phyloP scores from a whole-genome alignment of 2,113 vertebrate genomes.

The Phodopus roborovskii region DNA sequence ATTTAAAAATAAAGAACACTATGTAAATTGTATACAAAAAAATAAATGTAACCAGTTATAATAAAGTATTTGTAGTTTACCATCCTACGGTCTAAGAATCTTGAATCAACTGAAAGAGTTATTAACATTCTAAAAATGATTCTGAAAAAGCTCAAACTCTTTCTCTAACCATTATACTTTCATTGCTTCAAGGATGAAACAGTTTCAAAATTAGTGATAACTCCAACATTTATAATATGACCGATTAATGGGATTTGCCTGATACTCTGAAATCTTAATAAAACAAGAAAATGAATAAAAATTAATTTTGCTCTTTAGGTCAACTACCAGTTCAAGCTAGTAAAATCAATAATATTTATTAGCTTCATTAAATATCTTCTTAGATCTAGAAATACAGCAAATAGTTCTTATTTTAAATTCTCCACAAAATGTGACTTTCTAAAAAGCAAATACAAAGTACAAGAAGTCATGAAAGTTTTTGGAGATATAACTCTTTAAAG shows the following conservation, averaged over 20 bases:
- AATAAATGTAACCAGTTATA: conserved; percentile 39
- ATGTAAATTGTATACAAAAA: not conserved
- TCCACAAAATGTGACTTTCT: conserved; percentile 23
- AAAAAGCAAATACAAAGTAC: conserved; percentile 31
- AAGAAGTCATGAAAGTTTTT: conserved; percentile 32
- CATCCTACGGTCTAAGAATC: not conserved
- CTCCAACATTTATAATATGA: conserved; percentile 9
- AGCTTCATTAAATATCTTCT: conserved; percentile 10
- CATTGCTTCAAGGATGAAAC: conserved; percentile 40
- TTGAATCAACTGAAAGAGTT: conserved; percentile 21
- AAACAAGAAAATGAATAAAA: not conserved
- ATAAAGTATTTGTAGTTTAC: conserved; percentile 20
- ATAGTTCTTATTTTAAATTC: conserved; percentile 40
- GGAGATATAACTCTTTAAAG: not conserved
- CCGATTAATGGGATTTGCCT: not conserved
- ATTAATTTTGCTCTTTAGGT: conserved; percentile 34
- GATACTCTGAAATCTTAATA: conserved; percentile 27
- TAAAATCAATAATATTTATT: conserved; percentile 18
- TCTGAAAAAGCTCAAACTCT: conserved; percentile 27
- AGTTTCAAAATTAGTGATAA: conserved; percentile 47
- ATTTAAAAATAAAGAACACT: not conserved
- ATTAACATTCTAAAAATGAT: not conserved
- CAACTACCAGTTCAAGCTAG: conserved; percentile 37
- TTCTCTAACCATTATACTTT: not conserved
- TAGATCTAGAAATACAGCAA: not conserved